Conservation (phyloP, 2,113 vertebrate genomes). For the Aythya baeri region DNA sequence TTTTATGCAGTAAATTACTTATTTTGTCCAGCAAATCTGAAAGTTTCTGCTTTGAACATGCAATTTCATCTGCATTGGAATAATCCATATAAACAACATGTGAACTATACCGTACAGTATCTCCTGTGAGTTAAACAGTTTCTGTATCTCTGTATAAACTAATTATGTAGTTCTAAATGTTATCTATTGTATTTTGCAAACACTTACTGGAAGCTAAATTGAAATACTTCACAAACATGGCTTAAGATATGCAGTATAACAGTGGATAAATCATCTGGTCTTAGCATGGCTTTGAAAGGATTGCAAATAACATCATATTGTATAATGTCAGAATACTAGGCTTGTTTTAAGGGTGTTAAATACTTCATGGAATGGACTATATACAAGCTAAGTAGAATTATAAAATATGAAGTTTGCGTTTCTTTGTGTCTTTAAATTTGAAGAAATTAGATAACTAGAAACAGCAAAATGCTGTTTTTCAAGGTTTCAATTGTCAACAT, state of each 20-base stretch:
- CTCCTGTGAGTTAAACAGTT: conserved; percentile 57
- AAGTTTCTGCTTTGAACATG: background rate
- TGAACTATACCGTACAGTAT: conserved; percentile 71
- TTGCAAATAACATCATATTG: background rate
- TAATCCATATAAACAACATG: background rate
- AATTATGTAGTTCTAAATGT: background rate
- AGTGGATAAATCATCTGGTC: background rate
- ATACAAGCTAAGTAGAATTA: background rate
- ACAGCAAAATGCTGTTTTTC: background rate
- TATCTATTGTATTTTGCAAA: background rate
- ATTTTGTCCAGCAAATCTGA: conserved; percentile 56
- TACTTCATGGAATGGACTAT: background rate
- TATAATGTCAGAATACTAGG: background rate
- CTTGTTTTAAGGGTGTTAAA: background rate
- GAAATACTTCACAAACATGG: background rate
- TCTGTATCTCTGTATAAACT: background rate
- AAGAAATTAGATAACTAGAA: background rate
- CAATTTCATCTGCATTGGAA: conserved; percentile 64
- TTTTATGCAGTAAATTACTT: conserved; percentile 30
- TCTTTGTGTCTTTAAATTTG: background rate
- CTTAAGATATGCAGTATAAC: background rate
- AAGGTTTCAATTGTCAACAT: background rate
- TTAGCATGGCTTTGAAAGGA: background rate
- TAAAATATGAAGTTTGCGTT: background rate
- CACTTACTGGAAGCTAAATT: background rate